Base-by-base conservation (phyloP, 2,888 invertebrate genomes). In the Melanotus villosus region DNA sequence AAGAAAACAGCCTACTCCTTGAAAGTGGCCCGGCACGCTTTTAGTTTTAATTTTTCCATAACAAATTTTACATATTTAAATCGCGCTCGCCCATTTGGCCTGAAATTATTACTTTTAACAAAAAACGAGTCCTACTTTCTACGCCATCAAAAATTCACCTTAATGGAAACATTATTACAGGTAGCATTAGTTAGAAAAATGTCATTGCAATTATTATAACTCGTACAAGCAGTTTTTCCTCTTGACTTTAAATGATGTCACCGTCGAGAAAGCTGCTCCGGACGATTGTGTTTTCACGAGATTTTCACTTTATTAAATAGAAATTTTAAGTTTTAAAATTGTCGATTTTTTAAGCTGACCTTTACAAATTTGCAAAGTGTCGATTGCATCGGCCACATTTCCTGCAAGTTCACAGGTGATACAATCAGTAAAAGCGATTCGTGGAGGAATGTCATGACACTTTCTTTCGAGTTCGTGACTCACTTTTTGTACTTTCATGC, bases 391-490 rank as follows among this genome's bases (percentile, higher is more conserved):
- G 56, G 21, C 56, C 23, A 50, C 32, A 57, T 50, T 57, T 62
- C 57, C 50, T 50, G 34, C 47, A 45, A 56, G 67, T 54, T 62
- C 63, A 62, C 45, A 56, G 63, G 45, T 68, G 57, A 68, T 57
- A 65, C 65, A 58, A 59, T 65, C 50, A 43, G 65, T 65, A 69
- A 69, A 69, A 65, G 69, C 47, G 32, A 62, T 43, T 60, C 69
- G 69, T 65, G 65, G 23, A 60, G 52, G 69, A 69, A 69, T 69
- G 62, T 30, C 34, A 56, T 57, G 45, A 65, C 65, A 65, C 69
- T 69, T 69, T 69, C 69, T 60, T 69, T 68, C 18, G 45, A 59
- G 19, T 43, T 68, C 69, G 65, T 65, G 65, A 69, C 69, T 65
- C 21, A 14, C 19, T 43, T 43, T 45, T 32, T 52, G 32, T 54